Conservation (phyloP, 2,888 invertebrate genomes). For the Penaeus monodon region DNA sequence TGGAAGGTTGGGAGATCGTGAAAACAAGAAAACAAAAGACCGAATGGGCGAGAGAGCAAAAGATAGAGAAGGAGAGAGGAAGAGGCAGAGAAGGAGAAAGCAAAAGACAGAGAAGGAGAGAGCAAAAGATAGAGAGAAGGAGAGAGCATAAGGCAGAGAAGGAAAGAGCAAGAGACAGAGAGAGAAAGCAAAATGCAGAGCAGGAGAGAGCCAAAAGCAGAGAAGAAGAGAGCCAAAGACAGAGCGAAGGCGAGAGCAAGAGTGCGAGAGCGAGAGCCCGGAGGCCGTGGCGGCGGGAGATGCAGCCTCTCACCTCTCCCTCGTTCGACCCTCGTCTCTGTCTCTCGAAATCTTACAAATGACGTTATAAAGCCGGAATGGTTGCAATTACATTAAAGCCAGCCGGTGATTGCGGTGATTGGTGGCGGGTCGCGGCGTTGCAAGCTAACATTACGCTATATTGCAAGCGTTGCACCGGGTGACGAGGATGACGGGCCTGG, state of each 20-base stretch:
- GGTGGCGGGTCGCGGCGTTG: too few relatives aligned
- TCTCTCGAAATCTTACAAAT: too few relatives aligned
- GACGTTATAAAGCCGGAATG: too few relatives aligned
- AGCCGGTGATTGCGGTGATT: too few relatives aligned
- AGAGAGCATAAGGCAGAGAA: background rate
- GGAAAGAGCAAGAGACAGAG: background rate
- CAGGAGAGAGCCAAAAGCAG: background rate
- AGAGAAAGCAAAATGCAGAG: background rate
- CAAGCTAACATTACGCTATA: background rate
- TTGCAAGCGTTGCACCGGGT: background rate
- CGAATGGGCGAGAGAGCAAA: background rate
- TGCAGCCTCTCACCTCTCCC: too few relatives aligned
- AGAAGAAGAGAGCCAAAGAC: background rate
- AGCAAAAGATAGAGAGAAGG: background rate
- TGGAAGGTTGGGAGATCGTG: background rate
- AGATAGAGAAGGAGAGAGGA: background rate
- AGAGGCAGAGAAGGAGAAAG: background rate
- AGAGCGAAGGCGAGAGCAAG: background rate
- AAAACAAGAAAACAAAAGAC: background rate
- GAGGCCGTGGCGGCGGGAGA: too few relatives aligned
- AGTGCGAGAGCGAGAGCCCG: too few relatives aligned
- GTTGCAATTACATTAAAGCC: too few relatives aligned
- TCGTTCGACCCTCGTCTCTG: too few relatives aligned
- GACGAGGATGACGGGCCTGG: background rate
- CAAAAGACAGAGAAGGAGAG: background rate